These are phyloP conservation scores for Noctua pronuba DNA, from an alignment of 2,888 invertebrate genomes.

Conservation along the genomic window DNA sequence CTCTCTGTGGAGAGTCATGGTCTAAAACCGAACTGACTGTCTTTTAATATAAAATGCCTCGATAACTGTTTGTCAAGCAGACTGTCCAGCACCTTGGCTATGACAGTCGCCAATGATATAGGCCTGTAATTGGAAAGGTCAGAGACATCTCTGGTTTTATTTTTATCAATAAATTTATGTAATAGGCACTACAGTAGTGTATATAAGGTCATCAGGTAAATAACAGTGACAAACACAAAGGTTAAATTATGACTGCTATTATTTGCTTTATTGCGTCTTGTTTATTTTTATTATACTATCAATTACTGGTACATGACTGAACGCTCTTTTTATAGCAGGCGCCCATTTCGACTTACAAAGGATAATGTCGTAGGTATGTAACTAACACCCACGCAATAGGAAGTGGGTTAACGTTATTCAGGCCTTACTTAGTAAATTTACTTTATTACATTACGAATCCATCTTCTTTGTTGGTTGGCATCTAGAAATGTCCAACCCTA, in stretches of 20 bases:
- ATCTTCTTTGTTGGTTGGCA: background rate
- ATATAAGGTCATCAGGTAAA: too few species aligned
- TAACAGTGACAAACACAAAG: too few species aligned
- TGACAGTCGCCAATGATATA: background rate
- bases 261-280: conserved; percentile 1
- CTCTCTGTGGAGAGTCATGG: too few species aligned
- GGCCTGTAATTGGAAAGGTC: background rate
- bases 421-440: background rate
- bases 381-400: background rate
- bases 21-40: too few species aligned
- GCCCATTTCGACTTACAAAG: background rate
- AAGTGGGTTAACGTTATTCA: background rate
- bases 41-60: too few species aligned
- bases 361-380: background rate
- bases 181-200: background rate
- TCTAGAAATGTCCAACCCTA: background rate
- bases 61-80: background rate
- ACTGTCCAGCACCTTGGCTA: background rate
- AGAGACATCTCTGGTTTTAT: background rate
- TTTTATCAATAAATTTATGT: background rate
- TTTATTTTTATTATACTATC: background rate
- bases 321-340: background rate
- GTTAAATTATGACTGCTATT: too few species aligned
- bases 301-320: background rate
- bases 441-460: background rate